A percentile compares a stretch with the other conserved stretches of the same genome.
Conservation (phyloP, 2,888 invertebrate species). For the Drosophila seclusa region DNA sequence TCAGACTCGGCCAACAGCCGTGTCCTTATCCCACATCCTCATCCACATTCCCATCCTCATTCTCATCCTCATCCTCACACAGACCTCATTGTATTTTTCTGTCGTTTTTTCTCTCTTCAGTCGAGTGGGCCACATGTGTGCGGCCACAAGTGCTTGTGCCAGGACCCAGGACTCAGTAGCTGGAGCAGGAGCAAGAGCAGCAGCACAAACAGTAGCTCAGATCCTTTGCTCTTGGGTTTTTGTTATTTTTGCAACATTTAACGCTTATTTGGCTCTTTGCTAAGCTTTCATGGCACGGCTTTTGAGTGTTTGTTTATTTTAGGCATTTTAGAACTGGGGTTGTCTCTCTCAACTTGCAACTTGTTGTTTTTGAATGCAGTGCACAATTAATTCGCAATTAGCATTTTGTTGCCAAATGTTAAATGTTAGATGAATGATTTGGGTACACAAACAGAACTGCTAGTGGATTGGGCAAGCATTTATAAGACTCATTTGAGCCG, state of each 20-base stretch:
- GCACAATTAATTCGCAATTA: slow-evolving; percentile 80
- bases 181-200: background rate
- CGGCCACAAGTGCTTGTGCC: slow-evolving; percentile 78
- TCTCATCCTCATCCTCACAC: background rate
- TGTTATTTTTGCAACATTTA: slow-evolving; percentile 82
- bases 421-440: slow-evolving; percentile 36
- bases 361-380: slow-evolving; percentile 75
- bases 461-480: background rate
- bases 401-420: slow-evolving; percentile 65
- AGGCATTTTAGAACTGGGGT: slow-evolving; percentile 46
- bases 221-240: slow-evolving; percentile 45
- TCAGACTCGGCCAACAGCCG: slow-evolving; percentile 36
- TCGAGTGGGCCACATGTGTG: slow-evolving; percentile 72
- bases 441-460: slow-evolving; percentile 31
- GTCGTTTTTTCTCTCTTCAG: slow-evolving; percentile 28
- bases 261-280: slow-evolving; percentile 76
- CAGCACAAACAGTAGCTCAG: slow-evolving; percentile 1
- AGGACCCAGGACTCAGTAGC: slow-evolving; percentile 16
- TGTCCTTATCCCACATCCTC: slow-evolving; percentile 31
- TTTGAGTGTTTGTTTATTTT: slow-evolving; percentile 66
- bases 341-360: slow-evolving; percentile 31
- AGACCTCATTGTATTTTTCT: slow-evolving; percentile 11
- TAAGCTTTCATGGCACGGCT: slow-evolving; percentile 68
- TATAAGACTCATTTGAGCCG: background rate
- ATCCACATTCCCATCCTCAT: background rate